phyloP scores from a whole-genome alignment of 2,797 vertebrate species.

The Avahi laniger region DNA sequence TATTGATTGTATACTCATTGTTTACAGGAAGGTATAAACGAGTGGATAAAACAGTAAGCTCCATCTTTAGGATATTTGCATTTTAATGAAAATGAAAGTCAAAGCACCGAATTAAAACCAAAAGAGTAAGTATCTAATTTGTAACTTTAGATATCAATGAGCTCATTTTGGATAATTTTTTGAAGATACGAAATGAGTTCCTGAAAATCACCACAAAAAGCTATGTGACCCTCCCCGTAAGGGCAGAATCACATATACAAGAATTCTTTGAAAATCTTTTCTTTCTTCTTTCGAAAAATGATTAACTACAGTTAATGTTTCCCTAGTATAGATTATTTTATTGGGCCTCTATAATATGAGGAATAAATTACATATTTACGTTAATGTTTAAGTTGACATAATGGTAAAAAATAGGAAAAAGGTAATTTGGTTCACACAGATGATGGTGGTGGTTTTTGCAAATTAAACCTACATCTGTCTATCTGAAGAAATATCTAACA shows the following conservation, averaged over 20 bases:
- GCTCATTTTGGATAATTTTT: neutral
- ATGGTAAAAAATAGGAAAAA: neutral
- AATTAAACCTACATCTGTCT: neutral
- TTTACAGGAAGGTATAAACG: conserved; percentile 9
- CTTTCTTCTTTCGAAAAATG: neutral
- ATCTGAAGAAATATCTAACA: neutral
- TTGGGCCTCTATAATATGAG: neutral
- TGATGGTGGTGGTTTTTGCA: neutral
- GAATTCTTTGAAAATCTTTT: neutral
- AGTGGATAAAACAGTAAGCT: neutral
- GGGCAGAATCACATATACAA: neutral
- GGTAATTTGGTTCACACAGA: neutral
- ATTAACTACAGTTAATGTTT: neutral
- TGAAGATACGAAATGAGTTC: neutral
- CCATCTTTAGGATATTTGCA: neutral
- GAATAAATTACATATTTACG: neutral
- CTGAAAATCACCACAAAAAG: neutral
- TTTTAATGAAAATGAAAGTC: conserved; percentile 39
- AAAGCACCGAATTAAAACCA: conserved; percentile 17
- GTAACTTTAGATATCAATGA: neutral
- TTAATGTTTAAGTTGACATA: neutral
- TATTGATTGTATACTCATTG: neutral
- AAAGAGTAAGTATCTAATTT: neutral
- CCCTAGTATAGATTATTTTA: neutral
- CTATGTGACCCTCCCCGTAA: neutral